These are phyloP conservation scores for Seriola quinqueradiata DNA, from an alignment of 2,113 vertebrate species.

Conservation along the genomic window DNA sequence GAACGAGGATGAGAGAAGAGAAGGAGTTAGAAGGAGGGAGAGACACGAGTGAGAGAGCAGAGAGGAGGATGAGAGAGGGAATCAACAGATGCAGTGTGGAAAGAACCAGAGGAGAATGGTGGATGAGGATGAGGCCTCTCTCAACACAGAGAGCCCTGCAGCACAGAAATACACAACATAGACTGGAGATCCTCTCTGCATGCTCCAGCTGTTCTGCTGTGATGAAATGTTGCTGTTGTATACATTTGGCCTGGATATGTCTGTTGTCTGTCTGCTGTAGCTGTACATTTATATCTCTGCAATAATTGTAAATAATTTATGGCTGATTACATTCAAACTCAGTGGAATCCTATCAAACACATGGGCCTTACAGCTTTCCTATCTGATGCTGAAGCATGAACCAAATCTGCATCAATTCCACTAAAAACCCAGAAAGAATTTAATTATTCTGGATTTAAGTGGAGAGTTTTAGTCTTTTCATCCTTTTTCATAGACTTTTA, in stretches of 20 bases:
- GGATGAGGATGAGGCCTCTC: constrained; percentile 53
- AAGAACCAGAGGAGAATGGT: constrained; percentile 39
- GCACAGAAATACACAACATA: constrained; percentile 35
- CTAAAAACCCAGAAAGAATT: background rate
- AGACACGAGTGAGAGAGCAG: constrained; percentile 11
- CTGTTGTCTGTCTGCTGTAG: background rate
- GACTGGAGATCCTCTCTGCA: constrained; percentile 7
- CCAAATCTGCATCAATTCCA: background rate
- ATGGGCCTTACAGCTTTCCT: background rate
- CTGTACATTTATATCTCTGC: background rate
- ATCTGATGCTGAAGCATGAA: background rate
- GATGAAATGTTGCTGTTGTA: background rate
- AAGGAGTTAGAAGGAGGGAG: constrained; percentile 36
- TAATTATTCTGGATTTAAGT: background rate
- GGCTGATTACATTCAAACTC: background rate
- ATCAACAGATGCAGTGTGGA: constrained; percentile 69
- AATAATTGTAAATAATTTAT: constrained; percentile 1
- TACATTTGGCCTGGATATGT: background rate
- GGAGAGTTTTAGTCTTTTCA: background rate
- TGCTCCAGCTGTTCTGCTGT: background rate
- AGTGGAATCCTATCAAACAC: no score
- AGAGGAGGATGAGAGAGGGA: constrained; percentile 28
- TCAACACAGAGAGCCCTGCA: constrained; percentile 30
- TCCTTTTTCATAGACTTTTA: background rate
- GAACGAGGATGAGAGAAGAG: background rate